Conservation (phyloP, 2,797 vertebrate genomes). For the Bovichtus variegatus region DNA sequence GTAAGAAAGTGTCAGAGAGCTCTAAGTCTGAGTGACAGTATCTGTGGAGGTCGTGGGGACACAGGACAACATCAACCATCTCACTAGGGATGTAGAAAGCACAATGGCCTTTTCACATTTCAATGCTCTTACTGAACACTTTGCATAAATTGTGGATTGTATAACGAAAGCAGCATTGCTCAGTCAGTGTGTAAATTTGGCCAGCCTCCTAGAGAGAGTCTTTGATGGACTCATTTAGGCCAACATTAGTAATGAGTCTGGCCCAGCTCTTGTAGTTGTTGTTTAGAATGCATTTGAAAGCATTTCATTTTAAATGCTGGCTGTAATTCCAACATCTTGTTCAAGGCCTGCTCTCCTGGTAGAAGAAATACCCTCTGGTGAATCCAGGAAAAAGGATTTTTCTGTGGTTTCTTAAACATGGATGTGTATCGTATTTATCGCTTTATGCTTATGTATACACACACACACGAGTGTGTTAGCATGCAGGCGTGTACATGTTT, state of each 20-base stretch:
- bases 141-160: constrained; percentile 44
- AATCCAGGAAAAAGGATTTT: constrained; percentile 14
- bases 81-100: constrained; percentile 47
- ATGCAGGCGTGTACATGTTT: constrained; percentile 8
- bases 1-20: constrained; percentile 62
- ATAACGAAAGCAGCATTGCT: constrained; percentile 40
- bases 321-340: constrained; percentile 70
- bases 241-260: constrained; percentile 79
- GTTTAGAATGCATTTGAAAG: constrained; percentile 71
- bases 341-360: constrained; percentile 59
- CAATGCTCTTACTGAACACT: constrained; percentile 37
- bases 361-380: constrained; percentile 50
- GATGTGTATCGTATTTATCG: constrained; percentile 27
- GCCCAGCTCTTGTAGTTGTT: constrained; percentile 64
- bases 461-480: not conserved
- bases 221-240: constrained; percentile 80
- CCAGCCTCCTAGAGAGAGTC: constrained; percentile 60
- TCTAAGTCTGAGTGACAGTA: constrained; percentile 71
- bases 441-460: not conserved
- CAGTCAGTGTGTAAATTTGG: constrained; percentile 48
- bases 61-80: constrained; percentile 38
- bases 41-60: constrained; percentile 68
- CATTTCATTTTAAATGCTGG: constrained; percentile 69
- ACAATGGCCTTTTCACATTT: constrained; percentile 59
- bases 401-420: constrained; percentile 10